Evolutionary conservation across 2,888 invertebrate species (phyloP).

Genomic region (Sphaerophoria rueppellii): DNA sequence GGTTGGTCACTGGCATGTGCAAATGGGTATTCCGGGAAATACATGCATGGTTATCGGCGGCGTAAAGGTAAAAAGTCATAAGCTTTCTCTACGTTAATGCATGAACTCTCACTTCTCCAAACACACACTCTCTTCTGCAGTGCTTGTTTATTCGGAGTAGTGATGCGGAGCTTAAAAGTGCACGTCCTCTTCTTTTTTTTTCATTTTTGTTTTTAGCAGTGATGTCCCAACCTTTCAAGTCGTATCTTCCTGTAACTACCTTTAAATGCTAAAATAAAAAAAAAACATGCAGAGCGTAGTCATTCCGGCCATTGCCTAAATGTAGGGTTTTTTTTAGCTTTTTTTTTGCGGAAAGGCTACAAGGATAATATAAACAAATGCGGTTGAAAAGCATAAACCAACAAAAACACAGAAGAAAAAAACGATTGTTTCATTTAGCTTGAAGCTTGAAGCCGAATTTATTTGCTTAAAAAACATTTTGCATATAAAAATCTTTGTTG

Average conservation of each 20-base stretch:
- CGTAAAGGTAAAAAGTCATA: conserved; percentile 51
- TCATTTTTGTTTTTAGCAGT: background rate
- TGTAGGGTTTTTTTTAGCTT: background rate
- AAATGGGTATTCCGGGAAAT: conserved; percentile 2
- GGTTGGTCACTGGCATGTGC: background rate
- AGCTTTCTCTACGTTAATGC: conserved; percentile 39
- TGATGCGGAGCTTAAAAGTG: conserved; percentile 18
- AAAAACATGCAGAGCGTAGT: conserved; percentile 4
- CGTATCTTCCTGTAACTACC: conserved; percentile 6
- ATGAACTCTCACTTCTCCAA: background rate
- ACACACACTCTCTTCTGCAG: conserved; percentile 1
- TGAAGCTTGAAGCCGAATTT: conserved; percentile 20
- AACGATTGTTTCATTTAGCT: conserved; percentile 18
- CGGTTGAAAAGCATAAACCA: conserved; percentile 4
- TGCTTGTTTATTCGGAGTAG: conserved; percentile 16
- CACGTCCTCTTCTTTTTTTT: background rate
- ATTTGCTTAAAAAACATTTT: conserved; percentile 29
- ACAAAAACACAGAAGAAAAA: background rate
- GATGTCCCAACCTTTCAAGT: background rate
- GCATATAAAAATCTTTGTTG: conserved; percentile 27
- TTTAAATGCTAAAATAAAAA: conserved; percentile 16
- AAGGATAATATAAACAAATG: conserved; percentile 28
- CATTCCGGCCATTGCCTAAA: conserved; percentile 15
- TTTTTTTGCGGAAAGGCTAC: conserved; percentile 22
- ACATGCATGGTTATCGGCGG: conserved; percentile 42